Evolutionary conservation across 2,888 invertebrate genomes (phyloP), one percentile per base, ranked within the genome.

Genomic region (Strigamia maritima): DNA sequence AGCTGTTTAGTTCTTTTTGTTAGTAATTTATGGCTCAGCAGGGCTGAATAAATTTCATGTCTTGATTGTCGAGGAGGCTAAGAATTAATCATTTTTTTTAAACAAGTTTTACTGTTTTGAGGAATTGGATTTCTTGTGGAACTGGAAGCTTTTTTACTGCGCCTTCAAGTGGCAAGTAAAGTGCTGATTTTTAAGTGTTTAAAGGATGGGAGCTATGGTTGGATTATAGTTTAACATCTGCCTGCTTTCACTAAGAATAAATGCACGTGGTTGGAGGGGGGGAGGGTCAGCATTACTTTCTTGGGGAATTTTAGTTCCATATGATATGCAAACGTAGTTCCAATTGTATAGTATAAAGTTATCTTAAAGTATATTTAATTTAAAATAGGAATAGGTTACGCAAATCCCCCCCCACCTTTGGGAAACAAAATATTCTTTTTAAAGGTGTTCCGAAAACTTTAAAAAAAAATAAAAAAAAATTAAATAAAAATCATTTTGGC

Each of bases 181-280:
- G 54, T 54, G 54, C 19, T 54, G 54, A 54, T 54, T 54, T 54
- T 54, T n/a, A 54, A 54, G 54, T 54, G 54, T 54, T 54, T 54
- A n/a, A 54, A 54, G 54, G 19, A 19, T 54, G 54, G 19, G 54
- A 54, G 54, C n/a, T 2, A n/a, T n/a, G 54, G 54, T 54, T 54
- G 54, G 54, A 54, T 54, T 54, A n/a, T 54, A 54, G 54, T 54
- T 54, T 54, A 54, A 54, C 19, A 54, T 19, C n/a, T 19, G 54
- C 22, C 44, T 44, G 44, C 44, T 44, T 44, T 44, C 44, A 4
- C 16, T 44, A n/a, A 14, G 44, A 16, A 2, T 44, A n/a, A n/a
- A 44, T n/a, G 44, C 16, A 54, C 1, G 54, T n/a, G 54, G 19
- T 2, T n/a, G 54, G 54, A 54, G 19, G 49, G 49, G 54, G 19